phyloP scores from a whole-genome alignment of 2,888 invertebrate genomes.

The Penaeus monodon region DNA sequence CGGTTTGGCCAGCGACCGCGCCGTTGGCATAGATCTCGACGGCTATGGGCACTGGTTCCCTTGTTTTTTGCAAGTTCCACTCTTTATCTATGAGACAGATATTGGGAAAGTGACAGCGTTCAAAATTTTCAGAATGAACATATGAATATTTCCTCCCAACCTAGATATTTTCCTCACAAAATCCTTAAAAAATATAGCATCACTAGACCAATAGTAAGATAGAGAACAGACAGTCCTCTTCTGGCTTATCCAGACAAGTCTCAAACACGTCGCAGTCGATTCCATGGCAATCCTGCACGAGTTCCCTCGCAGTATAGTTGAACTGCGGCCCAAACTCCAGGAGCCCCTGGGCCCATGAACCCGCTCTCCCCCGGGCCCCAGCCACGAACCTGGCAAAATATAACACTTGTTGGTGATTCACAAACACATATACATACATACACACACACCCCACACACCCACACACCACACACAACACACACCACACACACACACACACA shows the following conservation, averaged over 20 bases:
- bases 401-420: background rate
- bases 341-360: slow-evolving; percentile 38
- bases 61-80: slow-evolving; percentile 37
- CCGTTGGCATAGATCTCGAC: slow-evolving; percentile 26
- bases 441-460: too few relatives aligned
- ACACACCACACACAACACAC: too few relatives aligned
- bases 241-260: slow-evolving; percentile 28
- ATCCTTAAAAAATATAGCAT: background rate
- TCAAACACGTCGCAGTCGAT: slow-evolving; percentile 31
- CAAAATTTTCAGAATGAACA: background rate
- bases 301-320: slow-evolving; percentile 20
- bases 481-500: too few relatives aligned
- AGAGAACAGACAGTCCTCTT: slow-evolving; percentile 21
- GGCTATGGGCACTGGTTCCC: slow-evolving; percentile 36
- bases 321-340: slow-evolving; percentile 40
- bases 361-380: background rate
- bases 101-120: background rate
- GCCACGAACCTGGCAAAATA: slow-evolving; percentile 24
- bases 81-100: slow-evolving; percentile 23
- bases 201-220: slow-evolving; percentile 50
- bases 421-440: too few relatives aligned
- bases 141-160: background rate
- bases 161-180: background rate
- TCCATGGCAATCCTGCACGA: slow-evolving; percentile 22
- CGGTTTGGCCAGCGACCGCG: background rate